Percentiles rank a stretch among this genome's conserved stretches.
phyloP scores from a whole-genome alignment of 92 coral and sea anemone species.

The Parazoanthus darwini region DNA sequence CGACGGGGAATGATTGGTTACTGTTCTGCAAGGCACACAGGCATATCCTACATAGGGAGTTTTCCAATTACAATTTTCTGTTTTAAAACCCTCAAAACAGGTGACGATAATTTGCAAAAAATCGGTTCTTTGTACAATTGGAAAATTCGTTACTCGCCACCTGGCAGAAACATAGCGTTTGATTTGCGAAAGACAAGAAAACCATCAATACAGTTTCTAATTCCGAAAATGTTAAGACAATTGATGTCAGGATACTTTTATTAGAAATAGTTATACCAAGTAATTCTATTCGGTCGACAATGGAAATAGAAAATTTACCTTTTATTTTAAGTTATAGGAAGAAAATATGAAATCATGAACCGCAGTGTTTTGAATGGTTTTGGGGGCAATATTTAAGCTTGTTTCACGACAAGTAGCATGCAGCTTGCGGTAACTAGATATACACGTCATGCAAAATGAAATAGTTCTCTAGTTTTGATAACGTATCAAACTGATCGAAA shows the following conservation, averaged over 20 bases:
- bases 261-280: background rate
- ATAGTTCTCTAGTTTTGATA: background rate
- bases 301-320: too few species aligned
- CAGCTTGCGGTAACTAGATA: too few species aligned
- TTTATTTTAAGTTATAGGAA: background rate
- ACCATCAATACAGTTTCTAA: conserved; percentile 1
- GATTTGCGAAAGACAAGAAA: background rate
- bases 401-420: background rate
- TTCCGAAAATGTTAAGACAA: background rate
- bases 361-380: background rate
- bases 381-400: background rate
- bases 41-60: background rate
- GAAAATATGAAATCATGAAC: too few species aligned
- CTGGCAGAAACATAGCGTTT: conserved; percentile 11
- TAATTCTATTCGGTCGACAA: background rate
- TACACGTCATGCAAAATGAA: too few species aligned
- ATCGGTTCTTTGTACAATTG: conserved; percentile 16
- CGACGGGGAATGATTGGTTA: conserved; percentile 16
- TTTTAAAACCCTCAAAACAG: conserved; percentile 17
- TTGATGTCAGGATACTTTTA: background rate
- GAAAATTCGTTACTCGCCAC: conserved; percentile 10
- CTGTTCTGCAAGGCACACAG: background rate
- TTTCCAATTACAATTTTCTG: conserved; percentile 32
- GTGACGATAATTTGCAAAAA: conserved; percentile 11
- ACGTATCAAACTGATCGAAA: background rate